Percentiles rank a stretch among this genome's conserved stretches.
phyloP scores from a whole-genome alignment of 2,113 vertebrate species.

The Phaethon lepturus region DNA sequence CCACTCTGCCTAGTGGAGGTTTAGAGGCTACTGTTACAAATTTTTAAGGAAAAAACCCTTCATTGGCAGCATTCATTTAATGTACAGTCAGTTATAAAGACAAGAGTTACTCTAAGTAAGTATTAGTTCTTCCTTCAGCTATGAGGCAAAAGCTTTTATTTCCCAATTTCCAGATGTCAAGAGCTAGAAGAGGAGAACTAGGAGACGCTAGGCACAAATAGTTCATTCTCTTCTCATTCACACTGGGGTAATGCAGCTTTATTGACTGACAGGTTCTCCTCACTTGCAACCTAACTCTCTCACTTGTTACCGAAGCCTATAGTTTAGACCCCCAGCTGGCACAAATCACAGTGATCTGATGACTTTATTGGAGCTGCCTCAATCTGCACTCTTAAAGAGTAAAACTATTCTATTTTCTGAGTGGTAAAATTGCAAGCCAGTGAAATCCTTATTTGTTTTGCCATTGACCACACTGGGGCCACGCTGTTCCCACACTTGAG shows the following conservation, averaged over 20 bases:
- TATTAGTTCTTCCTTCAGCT: not conserved
- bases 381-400: not conserved
- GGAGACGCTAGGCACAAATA: not conserved
- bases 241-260: not conserved
- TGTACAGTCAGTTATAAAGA: not conserved
- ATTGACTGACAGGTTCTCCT: not conserved
- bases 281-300: not conserved
- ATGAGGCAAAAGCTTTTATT: not conserved
- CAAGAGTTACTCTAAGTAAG: not conserved
- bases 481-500: fast-evolving
- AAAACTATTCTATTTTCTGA: not conserved
- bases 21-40: not conserved
- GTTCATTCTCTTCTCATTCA: not conserved
- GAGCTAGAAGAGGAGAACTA: not conserved
- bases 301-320: not conserved
- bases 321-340: not conserved
- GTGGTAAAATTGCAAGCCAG: not conserved
- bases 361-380: not conserved
- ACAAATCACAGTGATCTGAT: not conserved
- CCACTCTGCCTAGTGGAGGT: not conserved
- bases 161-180: not conserved
- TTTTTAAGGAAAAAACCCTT: not conserved
- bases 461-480: fast-evolving
- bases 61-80: not conserved
- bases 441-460: not conserved